Conservation (phyloP, 2,797 vertebrate species). For the Microctenopoma lineatum region DNA sequence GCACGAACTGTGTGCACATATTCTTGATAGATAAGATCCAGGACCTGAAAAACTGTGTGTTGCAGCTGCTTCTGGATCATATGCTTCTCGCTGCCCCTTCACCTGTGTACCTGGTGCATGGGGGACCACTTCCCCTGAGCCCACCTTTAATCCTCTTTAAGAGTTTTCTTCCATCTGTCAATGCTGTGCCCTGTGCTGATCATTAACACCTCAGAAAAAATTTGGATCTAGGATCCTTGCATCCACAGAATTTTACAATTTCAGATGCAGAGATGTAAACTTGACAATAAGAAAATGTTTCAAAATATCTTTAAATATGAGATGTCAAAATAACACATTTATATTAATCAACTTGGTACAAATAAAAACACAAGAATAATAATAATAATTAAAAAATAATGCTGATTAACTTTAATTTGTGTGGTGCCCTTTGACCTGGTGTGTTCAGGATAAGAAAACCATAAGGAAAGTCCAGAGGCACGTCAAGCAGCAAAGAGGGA, state of each 20-base stretch:
- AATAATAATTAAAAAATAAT: too few relatives aligned
- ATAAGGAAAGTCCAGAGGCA: too few relatives aligned
- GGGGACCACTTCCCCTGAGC: constrained; percentile 38
- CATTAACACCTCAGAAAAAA: constrained; percentile 30
- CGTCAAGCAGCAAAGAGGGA: too few relatives aligned
- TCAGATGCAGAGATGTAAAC: neutral
- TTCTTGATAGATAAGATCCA: neutral
- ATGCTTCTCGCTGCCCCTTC: constrained; percentile 17
- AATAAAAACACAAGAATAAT: too few relatives aligned
- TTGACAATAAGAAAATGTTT: too few relatives aligned
- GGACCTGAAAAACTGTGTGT: constrained; percentile 4
- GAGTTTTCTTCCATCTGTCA: constrained; percentile 58
- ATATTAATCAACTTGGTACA: too few relatives aligned
- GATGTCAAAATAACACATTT: too few relatives aligned
- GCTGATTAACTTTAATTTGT: too few relatives aligned
- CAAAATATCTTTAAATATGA: too few relatives aligned
- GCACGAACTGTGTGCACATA: too few relatives aligned
- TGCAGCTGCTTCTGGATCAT: constrained; percentile 15
- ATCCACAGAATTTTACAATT: neutral
- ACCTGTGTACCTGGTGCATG: constrained; percentile 20
- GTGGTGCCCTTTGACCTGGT: too few relatives aligned
- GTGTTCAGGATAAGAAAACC: too few relatives aligned
- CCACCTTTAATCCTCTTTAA: constrained; percentile 63
- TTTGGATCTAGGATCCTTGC: constrained; percentile 14
- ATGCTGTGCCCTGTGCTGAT: constrained; percentile 21